Evolutionary conservation across 2,113 vertebrate genomes (phyloP), one percentile per base, ranked within the genome.

Genomic region (Tachuris rubrigastra): DNA sequence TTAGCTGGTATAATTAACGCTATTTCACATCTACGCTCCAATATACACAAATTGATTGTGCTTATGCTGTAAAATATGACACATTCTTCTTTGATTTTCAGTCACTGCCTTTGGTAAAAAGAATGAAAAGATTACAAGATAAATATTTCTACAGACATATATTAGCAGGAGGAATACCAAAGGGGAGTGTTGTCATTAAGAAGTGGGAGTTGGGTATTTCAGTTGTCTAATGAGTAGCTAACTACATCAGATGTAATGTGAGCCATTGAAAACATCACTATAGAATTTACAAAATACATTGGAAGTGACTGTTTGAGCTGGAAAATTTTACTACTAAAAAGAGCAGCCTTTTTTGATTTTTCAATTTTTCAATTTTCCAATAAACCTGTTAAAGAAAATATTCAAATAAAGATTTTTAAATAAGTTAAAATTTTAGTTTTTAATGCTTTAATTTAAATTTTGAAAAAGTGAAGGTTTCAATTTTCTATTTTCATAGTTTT

Each of bases 1-100:
- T 96, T 90, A 91, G 76, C 92, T 91, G 53, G 50, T 78, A 25
- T 95, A 97, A 97, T 96, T 97, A 97, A 97, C 41, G 24, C 85
- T 84, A 87, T 79, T 96, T 80, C 65, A 72, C 75, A 91, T 97
- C 94, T 96, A 89, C 56, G 66, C 89, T 93, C 83, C 81, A 92
- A 92, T 65, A 96, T 95, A 90, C 55, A 95, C 81, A 95, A 97
- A 97, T 30, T 95, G 94, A 95, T 96, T 92, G 62, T 96, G 81
- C 72, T 95, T 90, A 37, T 62, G 33, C 52, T 85, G 52, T 66
- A 74, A 96, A 97, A 94, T 92, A 88, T 80, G 53, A 56, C 41
- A 85, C n/a, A 33, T 41, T 87, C 93, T 77, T 60, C 90, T 89
- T 89, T 93, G 78, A 86, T 93, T 96, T 94, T 94, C 73, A 87